Evolutionary conservation across 2,113 vertebrate genomes (phyloP), one percentile per base, ranked within the genome.

Genomic region (Machaerirhynchus nigripectus): DNA sequence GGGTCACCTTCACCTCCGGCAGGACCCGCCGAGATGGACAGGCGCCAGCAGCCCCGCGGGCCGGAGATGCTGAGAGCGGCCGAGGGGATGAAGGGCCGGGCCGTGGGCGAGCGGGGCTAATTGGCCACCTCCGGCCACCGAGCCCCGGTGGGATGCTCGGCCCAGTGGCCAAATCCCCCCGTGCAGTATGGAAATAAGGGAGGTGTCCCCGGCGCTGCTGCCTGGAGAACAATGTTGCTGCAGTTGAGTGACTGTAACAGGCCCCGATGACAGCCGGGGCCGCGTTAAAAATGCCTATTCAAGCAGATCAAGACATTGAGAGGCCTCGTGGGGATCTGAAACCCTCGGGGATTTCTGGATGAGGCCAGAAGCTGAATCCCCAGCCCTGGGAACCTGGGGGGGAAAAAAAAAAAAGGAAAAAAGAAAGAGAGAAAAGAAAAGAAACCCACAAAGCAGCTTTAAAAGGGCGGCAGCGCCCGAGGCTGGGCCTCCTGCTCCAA

Each of bases 221-320:
- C 91, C 81, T 22, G 4, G 50, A 96, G 96, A 96, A 96, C 93
- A 96, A 96, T 94, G 96, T 96, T 90, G 92, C 95, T 56, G 96
- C 95, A 95, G 95, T 94, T 95, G 92, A 97, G 95, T 95, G 95
- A 95, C 90, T 96, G 95, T 84, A 95, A 93, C 95, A 84, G 93
- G 92, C 90, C 90, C 92, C 4, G 90, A 88, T 95, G 95, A 95
- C 95, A 96, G 90, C 95, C 85, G 44, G 90, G 92, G 83, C 92
- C 44, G 68, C 31, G 82, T 60, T 93, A 88, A 91, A 96, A 97
- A 96, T 86, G 90, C 90, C 90, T 77, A 94, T 96, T 94, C 95
- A 96, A 95, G 95, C 90, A 96, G 71, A 97, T 94, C 90, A 89
- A 96, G 93, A 96, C 95, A 95, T 67, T 93, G 92, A 95, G 95